Conservation (phyloP, 1,140 invertebrate species). For the Phymastichus coffea region DNA sequence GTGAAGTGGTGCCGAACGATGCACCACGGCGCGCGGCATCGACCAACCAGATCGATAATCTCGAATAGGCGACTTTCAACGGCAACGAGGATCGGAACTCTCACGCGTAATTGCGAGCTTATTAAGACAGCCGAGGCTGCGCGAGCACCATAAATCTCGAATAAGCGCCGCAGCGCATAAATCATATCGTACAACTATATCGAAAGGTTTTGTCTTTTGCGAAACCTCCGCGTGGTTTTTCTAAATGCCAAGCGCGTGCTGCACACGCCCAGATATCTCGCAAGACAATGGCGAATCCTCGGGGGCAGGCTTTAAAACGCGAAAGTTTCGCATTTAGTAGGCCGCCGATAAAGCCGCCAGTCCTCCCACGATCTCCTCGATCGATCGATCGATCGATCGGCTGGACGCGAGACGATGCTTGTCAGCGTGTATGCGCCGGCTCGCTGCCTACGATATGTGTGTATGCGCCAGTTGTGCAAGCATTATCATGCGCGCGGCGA, state of each 20-base stretch:
- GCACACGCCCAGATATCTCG: background rate
- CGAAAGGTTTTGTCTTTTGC: background rate
- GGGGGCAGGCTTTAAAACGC: background rate
- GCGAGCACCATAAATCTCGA: too few species aligned
- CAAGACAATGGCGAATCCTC: slow-evolving; percentile 2
- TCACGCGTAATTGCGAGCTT: too few species aligned
- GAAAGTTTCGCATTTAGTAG: background rate
- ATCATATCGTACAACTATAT: slow-evolving; percentile 4
- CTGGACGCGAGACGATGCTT: background rate
- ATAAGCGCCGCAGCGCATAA: background rate
- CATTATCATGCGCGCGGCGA: too few species aligned
- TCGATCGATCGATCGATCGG: background rate
- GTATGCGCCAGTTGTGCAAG: too few species aligned
- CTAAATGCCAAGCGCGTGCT: too few species aligned
- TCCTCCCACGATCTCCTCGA: background rate
- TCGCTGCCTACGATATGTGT: background rate
- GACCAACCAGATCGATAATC: too few species aligned
- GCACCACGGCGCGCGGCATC: too few species aligned
- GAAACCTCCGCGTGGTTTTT: background rate
- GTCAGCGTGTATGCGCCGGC: background rate
- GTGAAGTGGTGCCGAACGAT: background rate
- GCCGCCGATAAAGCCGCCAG: background rate
- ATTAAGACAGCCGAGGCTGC: too few species aligned
- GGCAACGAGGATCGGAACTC: too few species aligned
- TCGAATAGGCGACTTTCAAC: too few species aligned